Base-by-base conservation (phyloP, 2,888 invertebrate genomes). In the Lasius platythorax region DNA sequence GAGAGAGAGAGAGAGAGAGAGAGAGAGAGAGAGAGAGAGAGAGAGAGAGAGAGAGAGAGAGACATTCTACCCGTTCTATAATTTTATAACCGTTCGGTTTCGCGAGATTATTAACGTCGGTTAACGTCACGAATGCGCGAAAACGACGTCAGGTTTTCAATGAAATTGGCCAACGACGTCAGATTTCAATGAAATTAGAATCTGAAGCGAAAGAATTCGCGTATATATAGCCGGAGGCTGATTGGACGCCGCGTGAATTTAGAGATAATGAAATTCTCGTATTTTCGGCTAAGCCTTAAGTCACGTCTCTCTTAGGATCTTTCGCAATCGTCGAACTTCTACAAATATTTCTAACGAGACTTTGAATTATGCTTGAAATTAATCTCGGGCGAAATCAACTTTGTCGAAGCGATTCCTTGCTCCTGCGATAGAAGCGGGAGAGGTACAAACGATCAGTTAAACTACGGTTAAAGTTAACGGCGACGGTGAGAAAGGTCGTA, bases 401-500 rank as follows among this genome's bases (percentile, higher is more conserved):
- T 66, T 30, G 70, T 43, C 30, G 28, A 12, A 8, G 12, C 70
- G 28, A 40, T 61, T 40, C 9, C 53, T 18, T 9, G 18, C 18
- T 18, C 18, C 12, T 37, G 70, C 78, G 23, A 37, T 23, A 23
- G 23, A 23, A 23, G 23, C 23, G 23, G 23, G 46, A 33, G 50
- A 70, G 70, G 53, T 68, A 46, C 37, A 61, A 81, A 33, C 28
- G 56, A 72, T 72, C 79, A 3, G 73, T 81, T 73, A 73, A 78
- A 73, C 61, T 63, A 73, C 61, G 61, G 61, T 73, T 61, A 61
- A 73, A 81, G 73, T 61, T 81, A 73, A 81, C 79, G 76, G 66
- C 78, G 66, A 37, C 50, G 5, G 56, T 18, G 72, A 61, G 61
- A 18, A 18, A 5, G 70, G 30, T 79, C 79, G 73, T 79, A 81